Conservation (phyloP, 2,888 invertebrate genomes). For the Cantharis rufa region DNA sequence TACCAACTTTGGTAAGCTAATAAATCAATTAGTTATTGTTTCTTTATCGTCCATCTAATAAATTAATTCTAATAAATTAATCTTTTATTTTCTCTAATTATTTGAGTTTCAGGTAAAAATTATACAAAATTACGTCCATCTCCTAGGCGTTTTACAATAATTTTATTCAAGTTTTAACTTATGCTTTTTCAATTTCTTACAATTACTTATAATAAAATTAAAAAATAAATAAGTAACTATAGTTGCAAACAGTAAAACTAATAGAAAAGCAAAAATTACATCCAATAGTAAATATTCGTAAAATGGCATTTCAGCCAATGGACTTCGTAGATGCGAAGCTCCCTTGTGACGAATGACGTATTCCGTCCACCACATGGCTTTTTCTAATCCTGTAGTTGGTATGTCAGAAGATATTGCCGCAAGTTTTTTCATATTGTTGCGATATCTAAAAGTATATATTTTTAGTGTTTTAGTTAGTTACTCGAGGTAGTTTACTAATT, state of each 20-base stretch:
- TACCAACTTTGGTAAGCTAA: too few species aligned
- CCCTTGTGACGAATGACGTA: slow-evolving; percentile 43
- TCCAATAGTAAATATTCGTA: slow-evolving; percentile 40
- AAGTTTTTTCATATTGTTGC: slow-evolving; percentile 31
- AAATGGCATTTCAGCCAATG: slow-evolving; percentile 30
- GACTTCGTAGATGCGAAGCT: slow-evolving; percentile 36
- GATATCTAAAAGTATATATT: slow-evolving; percentile 39
- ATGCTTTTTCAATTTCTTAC: background rate
- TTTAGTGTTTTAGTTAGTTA: background rate
- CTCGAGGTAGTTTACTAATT: background rate
- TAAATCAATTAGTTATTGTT: too few species aligned
- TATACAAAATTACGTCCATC: too few species aligned
- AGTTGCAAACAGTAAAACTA: background rate
- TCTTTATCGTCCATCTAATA: too few species aligned
- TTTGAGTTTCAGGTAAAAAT: too few species aligned
- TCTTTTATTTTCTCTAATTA: too few species aligned
- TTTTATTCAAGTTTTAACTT: background rate
- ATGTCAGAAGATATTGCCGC: slow-evolving; percentile 36
- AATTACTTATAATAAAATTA: background rate
- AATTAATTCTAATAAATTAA: too few species aligned
- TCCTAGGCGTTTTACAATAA: too few species aligned
- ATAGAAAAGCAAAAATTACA: slow-evolving; percentile 13
- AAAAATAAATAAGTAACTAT: background rate
- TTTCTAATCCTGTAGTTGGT: slow-evolving; percentile 40
- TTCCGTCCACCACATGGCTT: slow-evolving; percentile 45